Conservation (phyloP, 2,888 invertebrate species). For the Tortrix viridana region DNA sequence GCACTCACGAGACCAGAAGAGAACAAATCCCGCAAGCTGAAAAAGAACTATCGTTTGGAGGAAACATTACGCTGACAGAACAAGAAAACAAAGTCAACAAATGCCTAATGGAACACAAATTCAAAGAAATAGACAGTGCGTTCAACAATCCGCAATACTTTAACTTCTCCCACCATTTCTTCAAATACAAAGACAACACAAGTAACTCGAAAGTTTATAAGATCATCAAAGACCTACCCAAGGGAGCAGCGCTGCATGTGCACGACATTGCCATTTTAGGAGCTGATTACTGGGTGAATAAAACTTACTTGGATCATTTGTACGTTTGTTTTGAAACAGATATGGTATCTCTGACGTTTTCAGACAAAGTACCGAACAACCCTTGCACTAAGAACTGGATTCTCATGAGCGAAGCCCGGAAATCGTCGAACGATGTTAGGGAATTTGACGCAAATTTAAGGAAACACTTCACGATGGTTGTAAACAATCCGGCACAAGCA, state of each 20-base stretch:
- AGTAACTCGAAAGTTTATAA: constrained; percentile 86
- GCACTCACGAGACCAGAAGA: constrained; percentile 60
- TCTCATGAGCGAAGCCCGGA: constrained; percentile 72
- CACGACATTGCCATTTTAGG: constrained; percentile 87
- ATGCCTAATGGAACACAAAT: constrained; percentile 85
- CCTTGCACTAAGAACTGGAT: constrained; percentile 72
- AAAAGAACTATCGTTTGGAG: constrained; percentile 75
- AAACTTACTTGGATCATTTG: constrained; percentile 86
- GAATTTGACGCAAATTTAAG: constrained; percentile 81
- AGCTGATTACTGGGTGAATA: constrained; percentile 84
- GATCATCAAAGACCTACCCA: constrained; percentile 88
- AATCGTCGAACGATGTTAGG: constrained; percentile 60
- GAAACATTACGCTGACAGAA: constrained; percentile 69
- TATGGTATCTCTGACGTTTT: constrained; percentile 56
- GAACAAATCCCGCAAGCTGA: constrained; percentile 77
- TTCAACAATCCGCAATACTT: constrained; percentile 82
- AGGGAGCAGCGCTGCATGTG: constrained; percentile 89
- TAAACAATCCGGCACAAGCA: constrained; percentile 67
- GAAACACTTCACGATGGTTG: constrained; percentile 82
- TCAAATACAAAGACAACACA: constrained; percentile 84
- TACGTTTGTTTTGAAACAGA: constrained; percentile 75
- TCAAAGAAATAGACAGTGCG: constrained; percentile 80
- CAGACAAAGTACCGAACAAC: constrained; percentile 50
- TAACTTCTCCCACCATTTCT: constrained; percentile 87
- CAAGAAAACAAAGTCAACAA: constrained; percentile 82